Percentiles rank a stretch among this genome's conserved stretches.
These are phyloP conservation scores for Macrocentrus cingulum DNA, from an alignment of 1,140 invertebrate species.

Conservation along the genomic window DNA sequence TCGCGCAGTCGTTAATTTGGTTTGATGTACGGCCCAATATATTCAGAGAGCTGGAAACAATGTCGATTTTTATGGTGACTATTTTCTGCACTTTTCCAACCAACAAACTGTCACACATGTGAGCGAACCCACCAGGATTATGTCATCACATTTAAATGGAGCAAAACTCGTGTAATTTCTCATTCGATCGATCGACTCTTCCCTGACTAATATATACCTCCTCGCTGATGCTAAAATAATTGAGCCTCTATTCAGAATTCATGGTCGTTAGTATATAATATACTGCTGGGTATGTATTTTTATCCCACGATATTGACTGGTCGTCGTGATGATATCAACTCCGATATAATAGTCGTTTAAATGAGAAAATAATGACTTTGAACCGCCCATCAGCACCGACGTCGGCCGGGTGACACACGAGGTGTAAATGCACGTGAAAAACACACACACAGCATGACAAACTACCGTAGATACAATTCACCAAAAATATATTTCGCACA, in stretches of 20 bases:
- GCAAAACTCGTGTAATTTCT: background rate
- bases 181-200: too few species aligned
- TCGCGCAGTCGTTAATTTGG: slow-evolving; percentile 31
- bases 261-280: slow-evolving; percentile 19
- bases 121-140: background rate
- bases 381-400: slow-evolving; percentile 29
- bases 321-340: slow-evolving; percentile 35
- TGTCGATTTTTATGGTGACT: slow-evolving; percentile 32
- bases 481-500: too few species aligned
- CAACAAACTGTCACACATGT: slow-evolving; percentile 19
- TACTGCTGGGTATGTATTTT: slow-evolving; percentile 14
- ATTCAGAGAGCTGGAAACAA: slow-evolving; percentile 27
- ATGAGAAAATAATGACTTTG: slow-evolving; percentile 44
- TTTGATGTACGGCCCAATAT: slow-evolving; percentile 35
- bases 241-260: slow-evolving; percentile 34
- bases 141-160: slow-evolving; percentile 15
- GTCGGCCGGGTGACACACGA: slow-evolving; percentile 7
- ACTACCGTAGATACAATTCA: too few species aligned
- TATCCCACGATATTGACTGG: slow-evolving; percentile 17
- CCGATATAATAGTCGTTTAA: slow-evolving; percentile 40
- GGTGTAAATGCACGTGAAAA: background rate
- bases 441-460: background rate
- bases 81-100: slow-evolving; percentile 20
- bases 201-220: too few species aligned
- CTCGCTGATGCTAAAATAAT: slow-evolving; percentile 43